phyloP scores from a whole-genome alignment of 2,113 vertebrate species.

The Chaetorhynchus papuensis region DNA sequence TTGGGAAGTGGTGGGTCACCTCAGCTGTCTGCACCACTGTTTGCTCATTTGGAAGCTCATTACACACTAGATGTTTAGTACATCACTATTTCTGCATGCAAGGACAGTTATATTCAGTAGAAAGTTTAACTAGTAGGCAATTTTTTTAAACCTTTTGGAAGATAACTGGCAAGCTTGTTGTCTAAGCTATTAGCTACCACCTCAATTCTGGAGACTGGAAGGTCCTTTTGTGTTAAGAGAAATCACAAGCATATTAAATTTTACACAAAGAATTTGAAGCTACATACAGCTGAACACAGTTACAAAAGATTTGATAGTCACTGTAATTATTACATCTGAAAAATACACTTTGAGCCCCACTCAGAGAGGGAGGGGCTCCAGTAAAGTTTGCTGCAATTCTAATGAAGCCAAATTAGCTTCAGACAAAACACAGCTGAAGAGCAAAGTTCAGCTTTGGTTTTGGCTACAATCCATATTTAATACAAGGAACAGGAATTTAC shows the following conservation, averaged over 20 bases:
- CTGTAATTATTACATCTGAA: conserved; percentile 3
- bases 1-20: not conserved
- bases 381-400: conserved; percentile 8
- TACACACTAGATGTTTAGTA: not conserved
- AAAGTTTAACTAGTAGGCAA: conserved; percentile 9
- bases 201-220: not conserved
- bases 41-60: not conserved
- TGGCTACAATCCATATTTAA: conserved; percentile 12
- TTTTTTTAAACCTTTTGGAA: not conserved
- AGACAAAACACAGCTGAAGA: conserved; percentile 27
- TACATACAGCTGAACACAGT: conserved; percentile 33
- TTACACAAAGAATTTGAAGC: conserved; percentile 18
- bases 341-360: conserved; percentile 12
- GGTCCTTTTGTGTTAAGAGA: conserved; percentile 8
- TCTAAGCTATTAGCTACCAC: not conserved
- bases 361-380: not conserved
- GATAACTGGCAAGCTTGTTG: not conserved
- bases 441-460: conserved; percentile 37
- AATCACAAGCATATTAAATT: conserved; percentile 3
- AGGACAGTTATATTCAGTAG: conserved; percentile 42
- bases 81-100: conserved; percentile 33
- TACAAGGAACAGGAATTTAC: conserved; percentile 33
- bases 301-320: conserved; percentile 25
- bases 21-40: not conserved
- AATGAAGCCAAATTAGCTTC: conserved; percentile 18